Evolutionary conservation across 1,140 invertebrate species (phyloP).

Genomic region (Riptortus pedestris): DNA sequence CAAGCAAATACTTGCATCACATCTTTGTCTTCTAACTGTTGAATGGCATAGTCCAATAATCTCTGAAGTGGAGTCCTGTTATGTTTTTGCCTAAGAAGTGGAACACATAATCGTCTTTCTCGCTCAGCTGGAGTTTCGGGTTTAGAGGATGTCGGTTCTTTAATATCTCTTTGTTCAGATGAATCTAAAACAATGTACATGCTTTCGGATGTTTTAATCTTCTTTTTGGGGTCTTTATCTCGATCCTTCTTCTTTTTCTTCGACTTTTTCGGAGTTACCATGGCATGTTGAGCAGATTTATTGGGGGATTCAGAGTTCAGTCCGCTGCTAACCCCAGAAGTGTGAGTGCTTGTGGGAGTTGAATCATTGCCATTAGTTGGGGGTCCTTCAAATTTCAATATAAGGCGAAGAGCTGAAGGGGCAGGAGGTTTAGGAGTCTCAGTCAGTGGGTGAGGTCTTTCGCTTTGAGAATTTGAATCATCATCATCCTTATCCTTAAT

Average conservation of each 20-base stretch:
- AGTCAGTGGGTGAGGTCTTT: neutral
- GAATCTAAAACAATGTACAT: neutral
- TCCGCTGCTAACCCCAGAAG: neutral
- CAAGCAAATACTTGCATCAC: slow-evolving; percentile 92
- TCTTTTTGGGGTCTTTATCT: neutral
- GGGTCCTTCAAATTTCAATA: slow-evolving; percentile 5
- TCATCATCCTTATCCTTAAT: neutral
- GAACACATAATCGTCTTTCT: slow-evolving; percentile 54
- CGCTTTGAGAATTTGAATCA: neutral
- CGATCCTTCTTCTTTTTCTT: slow-evolving; percentile 11
- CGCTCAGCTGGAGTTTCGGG: slow-evolving; percentile 25
- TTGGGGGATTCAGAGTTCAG: neutral
- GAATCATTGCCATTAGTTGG: neutral
- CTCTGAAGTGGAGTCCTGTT: slow-evolving; percentile 66
- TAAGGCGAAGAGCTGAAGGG: neutral
- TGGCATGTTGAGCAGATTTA: neutral
- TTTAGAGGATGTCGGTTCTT: neutral
- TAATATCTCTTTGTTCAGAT: neutral
- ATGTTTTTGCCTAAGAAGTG: slow-evolving; percentile 51
- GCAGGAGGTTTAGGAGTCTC: neutral
- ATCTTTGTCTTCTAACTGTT: slow-evolving; percentile 79
- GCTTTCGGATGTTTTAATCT: neutral
- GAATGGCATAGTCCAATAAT: slow-evolving; percentile 70
- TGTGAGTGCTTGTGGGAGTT: neutral
- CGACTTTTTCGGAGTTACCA: neutral